Conservation (phyloP, 2,888 invertebrate genomes). For the Anagyrus pseudococci region DNA sequence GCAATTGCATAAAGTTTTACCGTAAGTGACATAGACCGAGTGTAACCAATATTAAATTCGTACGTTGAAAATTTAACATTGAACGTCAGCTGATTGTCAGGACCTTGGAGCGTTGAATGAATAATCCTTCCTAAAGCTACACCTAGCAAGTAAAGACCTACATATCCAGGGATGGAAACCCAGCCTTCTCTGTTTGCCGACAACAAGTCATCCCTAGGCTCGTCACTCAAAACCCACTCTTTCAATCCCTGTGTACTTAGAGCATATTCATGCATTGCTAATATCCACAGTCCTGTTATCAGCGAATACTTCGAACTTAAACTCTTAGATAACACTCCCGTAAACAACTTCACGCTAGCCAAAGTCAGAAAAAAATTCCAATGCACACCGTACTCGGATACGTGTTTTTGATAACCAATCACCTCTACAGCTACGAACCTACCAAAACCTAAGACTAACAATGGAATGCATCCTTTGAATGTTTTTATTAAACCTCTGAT, state of each 20-base stretch:
- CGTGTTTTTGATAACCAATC: conserved; percentile 84
- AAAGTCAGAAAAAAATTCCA: conserved; percentile 99
- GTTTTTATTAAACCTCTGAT: conserved; percentile 42
- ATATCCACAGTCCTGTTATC: conserved; percentile 65
- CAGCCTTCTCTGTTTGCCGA: conserved; percentile 93
- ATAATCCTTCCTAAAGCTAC: conserved; percentile 70
- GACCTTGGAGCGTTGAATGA: conserved; percentile 45
- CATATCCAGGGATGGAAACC: conserved; percentile 83
- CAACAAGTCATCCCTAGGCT: conserved; percentile 68
- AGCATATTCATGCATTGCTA: conserved; percentile 71
- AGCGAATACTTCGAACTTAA: conserved; percentile 65
- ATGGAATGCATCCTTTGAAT: conserved; percentile 60
- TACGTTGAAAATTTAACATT: conserved; percentile 42
- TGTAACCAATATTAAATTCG: conserved; percentile 45
- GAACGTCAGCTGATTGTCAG: conserved; percentile 36
- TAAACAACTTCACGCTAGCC: conserved; percentile 79
- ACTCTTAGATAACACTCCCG: conserved; percentile 68
- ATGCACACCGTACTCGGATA: conserved; percentile 94
- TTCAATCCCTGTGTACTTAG: conserved; percentile 70
- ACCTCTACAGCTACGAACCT: conserved; percentile 69
- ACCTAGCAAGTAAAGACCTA: conserved; percentile 81
- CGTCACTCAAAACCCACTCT: conserved; percentile 73
- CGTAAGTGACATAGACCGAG: conserved; percentile 51
- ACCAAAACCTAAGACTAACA: conserved; percentile 69
- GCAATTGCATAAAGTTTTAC: conserved; percentile 52